Evolutionary conservation across 2,888 invertebrate species (phyloP), one percentile per base, ranked within the genome.

Genomic region (Standfussiana lucernea): DNA sequence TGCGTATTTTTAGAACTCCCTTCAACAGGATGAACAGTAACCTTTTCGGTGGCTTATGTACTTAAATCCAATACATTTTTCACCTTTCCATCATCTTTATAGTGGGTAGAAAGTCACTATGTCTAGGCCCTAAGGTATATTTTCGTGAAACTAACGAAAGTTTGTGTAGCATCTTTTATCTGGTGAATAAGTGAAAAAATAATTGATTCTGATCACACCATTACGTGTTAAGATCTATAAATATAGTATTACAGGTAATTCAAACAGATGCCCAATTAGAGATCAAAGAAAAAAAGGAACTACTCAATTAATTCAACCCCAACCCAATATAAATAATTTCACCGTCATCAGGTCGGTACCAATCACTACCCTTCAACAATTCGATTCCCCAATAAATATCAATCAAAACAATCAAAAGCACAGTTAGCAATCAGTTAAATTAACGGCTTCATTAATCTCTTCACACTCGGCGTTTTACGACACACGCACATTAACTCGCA

Each of bases 371-470:
- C 53, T 42, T 47, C 37, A 24, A 24, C 67, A 68, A 76, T 82
- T 67, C 66, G 35, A 80, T 70, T 74, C 73, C 80, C 53, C 64
- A 75, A 79, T 83, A 80, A 84, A 79, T 80, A 83, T 75, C 72
- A 79, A 72, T 69, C 50, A 67, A 68, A 78, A 75, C 72, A 75
- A 76, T 75, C 40, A 65, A 73, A 82, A 83, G 35, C 70, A 66
- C 70, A 69, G 73, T 72, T 72, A 42, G 72, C 84, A 85, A 89
- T 84, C 83, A 75, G 75, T 77, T 80, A 73, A 80, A 87, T 89
- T 88, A 87, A 88, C 84, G 72, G 61, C 86, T 81, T 83, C 82
- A 89, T 89, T 88, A 78, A 86, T 85, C 83, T 78, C 56, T 86
- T 86, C 77, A 82, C 87, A 84, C 80, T 74, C 83, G 66, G 67